These are phyloP conservation scores for Callimico goeldii DNA, from an alignment of 2,797 vertebrate genomes.

Conservation along the genomic window DNA sequence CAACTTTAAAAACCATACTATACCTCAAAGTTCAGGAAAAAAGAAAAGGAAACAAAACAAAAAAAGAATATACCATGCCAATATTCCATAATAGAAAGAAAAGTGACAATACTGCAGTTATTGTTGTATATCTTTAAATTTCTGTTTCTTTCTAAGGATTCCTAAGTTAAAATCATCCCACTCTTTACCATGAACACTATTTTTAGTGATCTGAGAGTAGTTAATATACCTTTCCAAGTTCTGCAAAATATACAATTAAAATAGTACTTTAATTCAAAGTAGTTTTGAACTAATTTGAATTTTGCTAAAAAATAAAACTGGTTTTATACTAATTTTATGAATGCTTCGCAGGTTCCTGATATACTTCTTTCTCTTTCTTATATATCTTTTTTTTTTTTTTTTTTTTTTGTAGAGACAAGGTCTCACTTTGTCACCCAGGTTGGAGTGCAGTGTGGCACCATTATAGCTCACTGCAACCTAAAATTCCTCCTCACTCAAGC, in stretches of 20 bases:
- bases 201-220: not conserved
- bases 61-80: not conserved
- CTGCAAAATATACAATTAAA: conserved; percentile 46
- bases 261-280: conserved; percentile 60
- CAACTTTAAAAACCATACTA: not conserved
- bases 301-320: conserved; percentile 30
- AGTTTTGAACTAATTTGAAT: conserved; percentile 13
- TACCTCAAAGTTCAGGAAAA: too few species aligned
- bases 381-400: too few species aligned
- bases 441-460: too few species aligned
- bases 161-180: conserved; percentile 32
- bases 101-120: not conserved
- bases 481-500: too few species aligned
- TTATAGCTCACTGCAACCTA: too few species aligned
- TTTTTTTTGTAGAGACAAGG: too few species aligned
- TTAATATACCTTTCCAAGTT: conserved; percentile 42
- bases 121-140: conserved; percentile 42
- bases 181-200: conserved; percentile 16
- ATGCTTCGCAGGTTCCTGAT: not conserved
- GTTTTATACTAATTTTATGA: conserved; percentile 46
- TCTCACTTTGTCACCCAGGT: too few species aligned
- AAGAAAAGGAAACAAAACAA: too few species aligned
- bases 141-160: not conserved
- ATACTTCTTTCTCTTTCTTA: too few species aligned
- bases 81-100: not conserved